These are phyloP conservation scores for Diploscapter pachys DNA, from an alignment of 1,140 invertebrate genomes.

Conservation along the genomic window DNA sequence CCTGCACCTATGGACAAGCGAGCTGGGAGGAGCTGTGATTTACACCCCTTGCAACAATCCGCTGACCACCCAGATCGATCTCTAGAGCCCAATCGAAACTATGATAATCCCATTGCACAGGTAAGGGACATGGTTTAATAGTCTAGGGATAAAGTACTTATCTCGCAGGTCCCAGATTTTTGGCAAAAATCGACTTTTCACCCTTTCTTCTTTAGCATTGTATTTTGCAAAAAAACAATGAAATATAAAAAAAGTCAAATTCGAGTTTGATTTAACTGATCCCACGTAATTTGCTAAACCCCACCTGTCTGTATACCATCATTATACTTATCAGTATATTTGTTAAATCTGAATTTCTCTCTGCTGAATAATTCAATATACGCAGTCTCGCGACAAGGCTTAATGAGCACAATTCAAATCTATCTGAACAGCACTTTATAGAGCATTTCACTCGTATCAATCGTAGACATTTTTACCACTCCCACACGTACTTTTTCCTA, in stretches of 20 bases:
- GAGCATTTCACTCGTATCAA: too few relatives aligned
- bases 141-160: background rate
- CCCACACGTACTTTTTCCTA: too few relatives aligned
- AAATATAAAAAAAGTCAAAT: background rate
- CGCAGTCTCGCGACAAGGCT: too few relatives aligned
- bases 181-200: background rate
- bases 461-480: too few relatives aligned
- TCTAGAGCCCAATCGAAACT: background rate
- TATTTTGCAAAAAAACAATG: background rate
- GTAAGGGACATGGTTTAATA: background rate
- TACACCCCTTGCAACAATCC: background rate
- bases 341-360: too few relatives aligned
- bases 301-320: background rate
- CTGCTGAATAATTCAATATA: too few relatives aligned
- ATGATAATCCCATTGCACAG: constrained; percentile 22
- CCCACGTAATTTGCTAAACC: background rate
- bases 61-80: constrained; percentile 14
- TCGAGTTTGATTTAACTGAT: background rate
- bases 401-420: too few relatives aligned
- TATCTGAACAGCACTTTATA: too few relatives aligned
- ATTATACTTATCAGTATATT: too few relatives aligned
- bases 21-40: constrained; percentile 13
- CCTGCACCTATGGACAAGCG: constrained; percentile 16
- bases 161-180: background rate
- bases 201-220: background rate